Percentiles rank a stretch among this genome's conserved stretches.
Conservation (phyloP, 2,888 invertebrate genomes). For the Drosophila aldrichi region DNA sequence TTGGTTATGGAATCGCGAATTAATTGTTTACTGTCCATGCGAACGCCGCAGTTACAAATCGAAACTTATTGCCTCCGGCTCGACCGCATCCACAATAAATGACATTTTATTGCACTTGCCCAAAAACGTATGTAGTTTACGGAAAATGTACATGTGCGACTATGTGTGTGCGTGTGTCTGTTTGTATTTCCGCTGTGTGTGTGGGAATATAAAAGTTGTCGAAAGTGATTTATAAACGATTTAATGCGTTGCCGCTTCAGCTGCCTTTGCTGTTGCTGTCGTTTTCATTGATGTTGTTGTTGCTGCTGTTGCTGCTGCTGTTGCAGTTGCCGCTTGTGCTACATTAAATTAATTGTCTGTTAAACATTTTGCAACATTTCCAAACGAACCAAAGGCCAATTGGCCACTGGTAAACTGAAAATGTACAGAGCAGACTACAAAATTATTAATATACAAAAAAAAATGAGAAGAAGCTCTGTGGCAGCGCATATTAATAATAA, state of each 20-base stretch:
- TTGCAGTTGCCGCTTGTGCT: background rate
- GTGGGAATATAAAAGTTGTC: slow-evolving; percentile 35
- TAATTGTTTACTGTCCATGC: slow-evolving; percentile 27
- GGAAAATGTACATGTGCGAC: background rate
- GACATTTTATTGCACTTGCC: slow-evolving; percentile 44
- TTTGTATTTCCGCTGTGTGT: background rate
- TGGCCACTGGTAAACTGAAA: slow-evolving; percentile 9
- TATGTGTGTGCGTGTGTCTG: background rate
- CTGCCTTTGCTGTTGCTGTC: slow-evolving; percentile 19
- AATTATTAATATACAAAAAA: slow-evolving; percentile 11
- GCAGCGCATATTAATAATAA: no score
- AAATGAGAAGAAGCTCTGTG: background rate
- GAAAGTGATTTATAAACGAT: slow-evolving; percentile 57
- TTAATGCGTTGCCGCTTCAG: slow-evolving; percentile 43
- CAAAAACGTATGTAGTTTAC: slow-evolving; percentile 40
- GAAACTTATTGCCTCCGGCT: slow-evolving; percentile 27
- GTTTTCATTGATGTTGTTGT: slow-evolving; percentile 16
- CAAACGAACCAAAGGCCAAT: slow-evolving; percentile 46
- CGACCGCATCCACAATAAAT: slow-evolving; percentile 22
- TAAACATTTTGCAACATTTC: slow-evolving; percentile 57
- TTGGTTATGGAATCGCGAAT: slow-evolving; percentile 11
- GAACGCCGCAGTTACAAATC: slow-evolving; percentile 4
- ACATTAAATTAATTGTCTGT: slow-evolving; percentile 60
- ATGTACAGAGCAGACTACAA: background rate
- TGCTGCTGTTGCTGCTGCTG: slow-evolving; percentile 7